Base-by-base conservation (phyloP, 2,113 vertebrate species). In the Amazona vittata region DNA sequence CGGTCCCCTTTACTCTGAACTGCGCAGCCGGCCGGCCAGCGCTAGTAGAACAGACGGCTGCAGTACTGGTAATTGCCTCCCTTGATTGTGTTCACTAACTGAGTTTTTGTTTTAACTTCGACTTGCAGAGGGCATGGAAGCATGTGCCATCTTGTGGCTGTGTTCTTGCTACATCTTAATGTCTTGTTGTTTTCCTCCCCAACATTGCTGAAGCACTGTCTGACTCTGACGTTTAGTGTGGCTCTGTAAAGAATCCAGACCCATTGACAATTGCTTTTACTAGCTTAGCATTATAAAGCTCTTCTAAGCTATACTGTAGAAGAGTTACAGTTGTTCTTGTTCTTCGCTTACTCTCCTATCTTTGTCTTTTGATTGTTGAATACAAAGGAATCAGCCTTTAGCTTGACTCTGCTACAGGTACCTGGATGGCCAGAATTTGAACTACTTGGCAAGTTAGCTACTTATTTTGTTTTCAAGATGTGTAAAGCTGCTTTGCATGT, bases 21-120 rank as follows among this genome's bases (percentile, higher is more conserved):
- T 98, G 99, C 94, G 99, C 99, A 98, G 99, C 99, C 98, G 99
- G 99, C 98, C 98, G 99, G 98, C 99, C 99, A 96, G 99, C 99
- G 97, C 99, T 99, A 94, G 99, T 99, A 98, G 99, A 99, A 98
- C 99, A 99, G 98, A 99, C 99, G 98, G 99, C 99, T 98, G 99
- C 99, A 98, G 99, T 99, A 99, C 99, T 99, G 99, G 99, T 99
- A 99, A 99, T 98, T 98, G 98, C 97, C 98, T 98, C 98, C 97
- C 97, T 98, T 98, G 98, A 98, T 97, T 98, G 97, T 98, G 98
- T 98, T 97, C 97, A 98, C 98, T 98, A 98, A 98, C 98, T 89
- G 96, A 98, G 97, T 98, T 98, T 97, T 93, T 89, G 94, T 97
- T 98, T 97, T 97, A 97, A 97, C 97, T 96, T 98, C 96, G 97